Evolutionary conservation across 2,113 vertebrate species (phyloP).

Genomic region (Acrocephalus kingi): DNA sequence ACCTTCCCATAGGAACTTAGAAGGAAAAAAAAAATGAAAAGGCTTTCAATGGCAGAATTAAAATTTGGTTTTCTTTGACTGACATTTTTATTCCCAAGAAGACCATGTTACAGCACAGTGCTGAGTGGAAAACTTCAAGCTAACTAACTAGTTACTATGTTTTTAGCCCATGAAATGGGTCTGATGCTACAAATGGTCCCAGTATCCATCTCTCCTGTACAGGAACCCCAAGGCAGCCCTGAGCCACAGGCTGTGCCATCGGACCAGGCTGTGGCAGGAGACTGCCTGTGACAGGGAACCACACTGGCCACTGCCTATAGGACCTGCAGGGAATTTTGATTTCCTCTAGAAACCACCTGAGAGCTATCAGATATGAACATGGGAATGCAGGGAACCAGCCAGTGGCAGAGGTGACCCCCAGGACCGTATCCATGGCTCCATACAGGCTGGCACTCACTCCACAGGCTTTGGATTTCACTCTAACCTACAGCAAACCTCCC

Average conservation of each 20-base stretch:
- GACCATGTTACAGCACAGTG: not conserved
- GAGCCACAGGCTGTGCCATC: rapidly evolving
- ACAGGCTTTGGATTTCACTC: not conserved
- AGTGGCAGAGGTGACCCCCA: not conserved
- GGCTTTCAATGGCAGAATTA: slow-evolving; percentile 43
- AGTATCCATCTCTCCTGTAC: not conserved
- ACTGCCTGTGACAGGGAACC: not conserved
- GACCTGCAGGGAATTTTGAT: not conserved
- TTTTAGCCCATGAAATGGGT: slow-evolving; percentile 27
- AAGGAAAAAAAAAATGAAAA: not conserved
- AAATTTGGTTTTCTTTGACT: slow-evolving; percentile 65
- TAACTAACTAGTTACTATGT: slow-evolving; percentile 27
- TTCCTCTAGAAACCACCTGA: not conserved
- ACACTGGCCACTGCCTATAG: rapidly evolving
- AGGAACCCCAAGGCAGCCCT: not conserved
- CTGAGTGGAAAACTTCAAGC: slow-evolving; percentile 34
- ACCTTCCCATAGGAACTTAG: slow-evolving; percentile 40
- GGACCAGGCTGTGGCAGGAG: not conserved
- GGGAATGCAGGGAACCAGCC: not conserved
- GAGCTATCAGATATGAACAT: not conserved
- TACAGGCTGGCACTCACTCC: not conserved
- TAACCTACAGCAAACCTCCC: rapidly evolving
- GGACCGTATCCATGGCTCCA: rapidly evolving
- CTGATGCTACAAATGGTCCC: not conserved
- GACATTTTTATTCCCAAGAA: slow-evolving; percentile 64